Evolutionary conservation across 2,888 invertebrate species (phyloP), one percentile per base, ranked within the genome.

Genomic region (Creontiades dilutus): DNA sequence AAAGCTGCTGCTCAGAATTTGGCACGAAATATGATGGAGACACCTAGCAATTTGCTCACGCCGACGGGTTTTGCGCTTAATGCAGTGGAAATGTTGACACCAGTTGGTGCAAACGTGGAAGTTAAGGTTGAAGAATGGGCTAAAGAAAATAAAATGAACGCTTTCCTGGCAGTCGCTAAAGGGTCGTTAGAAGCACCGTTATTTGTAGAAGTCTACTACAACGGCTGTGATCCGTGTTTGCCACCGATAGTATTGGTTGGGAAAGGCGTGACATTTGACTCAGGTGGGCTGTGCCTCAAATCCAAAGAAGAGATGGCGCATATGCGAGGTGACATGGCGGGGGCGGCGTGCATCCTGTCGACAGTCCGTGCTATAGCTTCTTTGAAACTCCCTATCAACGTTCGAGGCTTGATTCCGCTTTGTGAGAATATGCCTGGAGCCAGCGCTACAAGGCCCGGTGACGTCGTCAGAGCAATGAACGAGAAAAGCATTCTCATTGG

Each of bases 321-420:
- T 91, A 97, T 97, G 97, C 94, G 96, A 90, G 97, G 96, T 0
- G 97, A 97, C 92, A 97, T 97, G 97, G 96, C 96, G 0, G 97
- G 97, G 0, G 97, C 97, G 0, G 97, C 97, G 94, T 96, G 86
- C 94, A 95, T 91, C 89, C 95, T 97, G 55, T 93, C 97, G 5
- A 97, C 97, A 92, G 94, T 97, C 91, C 97, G 97, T 87, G 96
- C 97, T 0, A 95, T 96, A 0, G 96, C 97, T 1, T 94, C 95
- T 27, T 94, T 97, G 0, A 94, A 95, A 91, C 93, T 97, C 14
- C 96, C 96, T 3, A 93, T 97, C 61, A 96, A 97, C 93, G 94
- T 97, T 78, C 93, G 95, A 92, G 97, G 96, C 0, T 95, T 97
- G 85, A 95, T 97, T 91, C 97, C 97, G 0, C 93, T 97, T 12